Conservation (phyloP, 1,140 invertebrate genomes). For the Ptiloglossa arizonensis region DNA sequence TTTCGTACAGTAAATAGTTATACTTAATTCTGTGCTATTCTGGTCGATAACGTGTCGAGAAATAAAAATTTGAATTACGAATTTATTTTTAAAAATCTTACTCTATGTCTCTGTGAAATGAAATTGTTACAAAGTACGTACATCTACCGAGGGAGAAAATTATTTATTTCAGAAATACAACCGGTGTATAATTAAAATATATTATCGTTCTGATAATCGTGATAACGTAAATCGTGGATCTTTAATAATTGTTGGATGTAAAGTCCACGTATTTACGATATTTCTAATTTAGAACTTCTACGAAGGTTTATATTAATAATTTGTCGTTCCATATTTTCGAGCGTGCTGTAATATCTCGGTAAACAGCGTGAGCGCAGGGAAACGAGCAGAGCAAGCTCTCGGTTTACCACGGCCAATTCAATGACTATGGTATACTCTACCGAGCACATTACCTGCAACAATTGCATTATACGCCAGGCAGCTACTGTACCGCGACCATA, state of each 20-base stretch:
- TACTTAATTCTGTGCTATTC: too few relatives aligned
- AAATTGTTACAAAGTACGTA: too few relatives aligned
- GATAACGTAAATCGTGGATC: too few relatives aligned
- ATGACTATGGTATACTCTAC: constrained; percentile 38
- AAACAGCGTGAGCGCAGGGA: constrained; percentile 11
- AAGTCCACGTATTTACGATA: background rate
- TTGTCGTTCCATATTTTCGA: constrained; percentile 21
- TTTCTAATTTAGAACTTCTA: background rate
- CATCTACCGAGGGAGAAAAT: too few relatives aligned
- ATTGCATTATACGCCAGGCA: constrained; percentile 41
- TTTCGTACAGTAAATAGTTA: background rate
- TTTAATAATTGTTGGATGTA: background rate
- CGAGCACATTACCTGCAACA: constrained; percentile 44
- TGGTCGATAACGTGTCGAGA: too few relatives aligned
- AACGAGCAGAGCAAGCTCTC: constrained; percentile 36
- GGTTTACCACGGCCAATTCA: constrained; percentile 52
- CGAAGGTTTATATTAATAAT: constrained; percentile 22
- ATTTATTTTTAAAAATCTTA: too few relatives aligned
- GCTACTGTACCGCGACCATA: constrained; percentile 16
- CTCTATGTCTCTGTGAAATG: too few relatives aligned
- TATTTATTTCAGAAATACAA: too few relatives aligned
- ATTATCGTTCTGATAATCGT: too few relatives aligned
- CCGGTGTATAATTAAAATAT: too few relatives aligned
- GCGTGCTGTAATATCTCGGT: constrained; percentile 31
- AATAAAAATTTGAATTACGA: too few relatives aligned